Evolutionary conservation across 2,888 invertebrate species (phyloP), one percentile per base, ranked within the genome.

Genomic region (Drosophila buzzatii): DNA sequence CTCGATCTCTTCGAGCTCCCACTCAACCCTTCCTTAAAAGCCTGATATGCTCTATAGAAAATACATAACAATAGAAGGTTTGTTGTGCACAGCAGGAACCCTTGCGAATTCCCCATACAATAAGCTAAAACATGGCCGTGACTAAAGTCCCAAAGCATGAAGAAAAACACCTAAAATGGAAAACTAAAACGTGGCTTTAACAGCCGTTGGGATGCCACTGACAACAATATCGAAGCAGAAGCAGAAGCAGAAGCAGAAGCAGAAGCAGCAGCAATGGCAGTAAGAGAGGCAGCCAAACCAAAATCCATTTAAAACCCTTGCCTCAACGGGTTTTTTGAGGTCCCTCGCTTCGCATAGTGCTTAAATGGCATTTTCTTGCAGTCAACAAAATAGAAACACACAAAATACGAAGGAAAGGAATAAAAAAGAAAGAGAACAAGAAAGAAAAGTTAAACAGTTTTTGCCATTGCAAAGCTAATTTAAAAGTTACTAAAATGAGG

Each of bases 401-500:
- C 67, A 59, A 70, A 61, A 71, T 52, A 63, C 56, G 64, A 75
- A 52, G 27, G 52, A 31, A 41, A 42, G 31, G 18, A 37, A 63
- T 8, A 45, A 53, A 16, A 31, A 41, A 35, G 35, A 41, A 18
- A 31, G 42, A 10, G 31, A 39, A 31, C 35, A 44, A 31, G 41
- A 44, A 52, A 58, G 56, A 70, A 68, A 66, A 68, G 63, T 72
- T 76, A 20, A 55, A 67, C 53, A 76, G 39, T 82, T 80, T 58
- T 70, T 59, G 47, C 49, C 67, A 68, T 53, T 68, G 76, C 70
- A 80, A 78, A 85, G 90, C 83, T 85, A 89, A 85, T 85, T 85
- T 85, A 85, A 89, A 89, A 89, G 88, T 89, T 88, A 78, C 85
- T 78, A 85, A 89, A 88, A 76, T 76, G 77, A 78, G 80, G 79